Base-by-base conservation (phyloP, 2,797 vertebrate genomes). In the Myotis vivesi region DNA sequence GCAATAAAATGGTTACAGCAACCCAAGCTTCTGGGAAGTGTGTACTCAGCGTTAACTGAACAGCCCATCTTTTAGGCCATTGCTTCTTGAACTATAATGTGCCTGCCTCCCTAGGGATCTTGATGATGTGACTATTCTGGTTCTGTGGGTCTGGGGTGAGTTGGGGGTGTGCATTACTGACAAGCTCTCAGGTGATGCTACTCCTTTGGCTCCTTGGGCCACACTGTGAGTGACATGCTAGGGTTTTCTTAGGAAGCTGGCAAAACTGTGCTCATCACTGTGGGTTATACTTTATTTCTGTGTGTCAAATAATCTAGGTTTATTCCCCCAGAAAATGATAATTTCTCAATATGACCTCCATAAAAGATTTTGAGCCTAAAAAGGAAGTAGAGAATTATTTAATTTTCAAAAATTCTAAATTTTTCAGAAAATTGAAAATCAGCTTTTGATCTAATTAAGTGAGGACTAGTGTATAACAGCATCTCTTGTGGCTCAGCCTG, bases 341-440 rank as follows among this genome's bases (percentile, higher is more conserved):
- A 62, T 64, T 95, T 75, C 49, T 93, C 41, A 91, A 73, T 64
- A 75, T 20, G 16, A 69, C 1, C 30, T 46, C 51, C 23, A 53
- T 25, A 23, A 64, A 88, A 88, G 5, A 20, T 57, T 79, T 88
- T 41, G 13, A 81, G 11, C 57, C 28, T 82, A 57, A 36, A 71
- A 88, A 94, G 25, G 59, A 87, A 81, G 51, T 36, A 25, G 22
- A 64, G 19, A 82, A 75, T 85, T 46, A 44, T 30, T 82, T 83
- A 11, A 53, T 81, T 87, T 71, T 80, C 69, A 22, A 84, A 92
- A 75, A 92, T 90, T 80, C 30, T n/a, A 33, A 44, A 80, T 7
- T 84, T 87, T 80, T 73, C 72, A 73, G 75, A 89, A 59, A 62
- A 83, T 55, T 69, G 12, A 68, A 88, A 93, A 91, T 66, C 38